These are phyloP conservation scores for Dastarcus helophoroides DNA, from an alignment of 2,888 invertebrate genomes.

Conservation along the genomic window DNA sequence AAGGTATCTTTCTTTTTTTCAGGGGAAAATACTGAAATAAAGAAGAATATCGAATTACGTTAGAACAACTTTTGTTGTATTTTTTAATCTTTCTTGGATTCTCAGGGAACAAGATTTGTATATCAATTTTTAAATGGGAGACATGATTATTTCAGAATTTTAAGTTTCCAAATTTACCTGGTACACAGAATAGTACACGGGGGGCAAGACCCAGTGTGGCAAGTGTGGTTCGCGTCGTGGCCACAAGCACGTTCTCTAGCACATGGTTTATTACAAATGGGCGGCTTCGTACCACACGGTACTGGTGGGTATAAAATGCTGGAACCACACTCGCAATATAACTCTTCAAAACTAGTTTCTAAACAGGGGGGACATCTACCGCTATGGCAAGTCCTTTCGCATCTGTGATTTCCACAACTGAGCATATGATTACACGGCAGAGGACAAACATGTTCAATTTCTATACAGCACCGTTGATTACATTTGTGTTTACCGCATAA, in stretches of 20 bases:
- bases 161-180: too few species aligned
- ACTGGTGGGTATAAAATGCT: conserved; percentile 83
- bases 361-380: conserved; percentile 73
- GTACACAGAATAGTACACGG: conserved; percentile 81
- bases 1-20: too few species aligned
- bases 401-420: conserved; percentile 80
- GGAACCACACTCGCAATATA: conserved; percentile 83
- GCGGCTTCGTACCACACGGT: conserved; percentile 81
- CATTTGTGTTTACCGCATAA: conserved; percentile 86
- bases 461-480: conserved; percentile 79
- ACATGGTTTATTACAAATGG: conserved; percentile 69
- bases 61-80: too few species aligned
- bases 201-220: conserved; percentile 69
- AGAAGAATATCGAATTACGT: too few species aligned
- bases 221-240: conserved; percentile 75
- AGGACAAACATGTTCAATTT: conserved; percentile 75
- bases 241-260: conserved; percentile 62
- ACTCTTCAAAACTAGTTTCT: conserved; percentile 73
- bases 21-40: too few species aligned
- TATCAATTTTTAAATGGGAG: too few species aligned
- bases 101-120: too few species aligned
- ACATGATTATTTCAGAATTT: too few species aligned
- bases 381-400: conserved; percentile 80
- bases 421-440: conserved; percentile 70
- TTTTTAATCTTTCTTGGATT: too few species aligned